Percentiles rank a stretch among this genome's conserved stretches.
Evolutionary conservation across 92 coral and sea anemone species (phyloP).

Genomic region (Porites lobata): DNA sequence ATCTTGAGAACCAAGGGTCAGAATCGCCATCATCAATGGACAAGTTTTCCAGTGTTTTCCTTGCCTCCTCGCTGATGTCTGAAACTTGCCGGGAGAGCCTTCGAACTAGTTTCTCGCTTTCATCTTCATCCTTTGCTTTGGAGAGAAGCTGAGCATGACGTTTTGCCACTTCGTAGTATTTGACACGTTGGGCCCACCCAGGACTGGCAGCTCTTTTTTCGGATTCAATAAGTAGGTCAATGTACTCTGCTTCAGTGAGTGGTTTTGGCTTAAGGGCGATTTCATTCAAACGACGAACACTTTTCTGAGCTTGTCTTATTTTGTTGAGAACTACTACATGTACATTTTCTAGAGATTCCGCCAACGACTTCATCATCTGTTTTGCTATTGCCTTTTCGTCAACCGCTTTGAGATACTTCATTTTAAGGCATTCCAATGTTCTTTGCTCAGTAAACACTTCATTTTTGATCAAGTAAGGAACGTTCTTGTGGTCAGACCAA

Average conservation of each 20-base stretch:
- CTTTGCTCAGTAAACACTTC: neutral
- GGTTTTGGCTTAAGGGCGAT: slow-evolving; percentile 69
- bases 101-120: neutral
- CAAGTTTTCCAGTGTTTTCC: neutral
- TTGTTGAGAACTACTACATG: neutral
- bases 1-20: too few species aligned
- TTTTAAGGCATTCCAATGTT: slow-evolving; percentile 13
- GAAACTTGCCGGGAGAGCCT: neutral
- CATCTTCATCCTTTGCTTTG: slow-evolving; percentile 30
- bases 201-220: slow-evolving; percentile 41
- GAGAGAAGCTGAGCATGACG: slow-evolving; percentile 38
- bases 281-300: slow-evolving; percentile 29
- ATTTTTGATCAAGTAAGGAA: slow-evolving; percentile 24
- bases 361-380: neutral
- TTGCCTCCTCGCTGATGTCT: slow-evolving; percentile 3
- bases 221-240: slow-evolving; percentile 55
- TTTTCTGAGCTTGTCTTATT: slow-evolving; percentile 8
- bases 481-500: slow-evolving; percentile 47
- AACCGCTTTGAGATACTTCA: slow-evolving; percentile 17
- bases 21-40: neutral
- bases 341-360: neutral
- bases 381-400: neutral
- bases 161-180: slow-evolving; percentile 33
- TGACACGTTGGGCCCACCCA: slow-evolving; percentile 46
- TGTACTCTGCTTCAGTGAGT: slow-evolving; percentile 42